Evolutionary conservation across 1,140 invertebrate genomes (phyloP), one percentile per base, ranked within the genome.

Genomic region (Sinella curviseta): DNA sequence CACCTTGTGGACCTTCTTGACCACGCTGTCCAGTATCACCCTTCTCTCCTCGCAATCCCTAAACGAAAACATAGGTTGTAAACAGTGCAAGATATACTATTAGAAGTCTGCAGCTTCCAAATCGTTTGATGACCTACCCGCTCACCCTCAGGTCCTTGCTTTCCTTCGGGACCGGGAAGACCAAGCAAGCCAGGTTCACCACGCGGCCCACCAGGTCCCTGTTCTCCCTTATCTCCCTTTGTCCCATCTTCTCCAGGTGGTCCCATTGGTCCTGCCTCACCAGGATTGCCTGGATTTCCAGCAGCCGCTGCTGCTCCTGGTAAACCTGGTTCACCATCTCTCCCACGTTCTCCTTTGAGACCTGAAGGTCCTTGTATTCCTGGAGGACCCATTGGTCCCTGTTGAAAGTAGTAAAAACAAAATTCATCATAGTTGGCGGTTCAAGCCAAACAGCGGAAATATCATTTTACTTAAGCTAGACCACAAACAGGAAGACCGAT

Each of bases 311-410:
- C 77, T 35, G 78, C 65, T 48, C 86, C 86, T 28, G 84, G 83
- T 79, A 85, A 82, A 34, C 86, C 87, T 35, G 78, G 78, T 80
- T 86, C 84, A 70, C 88, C 88, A 83, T 85, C 85, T 1, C 81
- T 36, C 28, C 89, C 89, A 30, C 85, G 83, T 30, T 85, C 82
- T 65, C 88, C 88, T 57, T 86, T 84, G 28, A 86, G 84, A 35
- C 88, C 88, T 30, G 84, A 83, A 34, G 82, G 60, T 55, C 86
- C 86, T 48, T 84, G 83, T 60, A 83, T 78, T 60, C 86, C 86
- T n/a, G 83, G 81, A 39, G 83, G 81, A 36, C 86, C 86, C 48
- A 81, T 78, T 31, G 82, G 77, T 55, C 82, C 84, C 82, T 84
- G 75, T 35, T 12, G 3, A 65, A 48, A 20, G n/a, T 34, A 70